Evolutionary conservation across 2,888 invertebrate genomes (phyloP).

Genomic region (Drosophila siamana): DNA sequence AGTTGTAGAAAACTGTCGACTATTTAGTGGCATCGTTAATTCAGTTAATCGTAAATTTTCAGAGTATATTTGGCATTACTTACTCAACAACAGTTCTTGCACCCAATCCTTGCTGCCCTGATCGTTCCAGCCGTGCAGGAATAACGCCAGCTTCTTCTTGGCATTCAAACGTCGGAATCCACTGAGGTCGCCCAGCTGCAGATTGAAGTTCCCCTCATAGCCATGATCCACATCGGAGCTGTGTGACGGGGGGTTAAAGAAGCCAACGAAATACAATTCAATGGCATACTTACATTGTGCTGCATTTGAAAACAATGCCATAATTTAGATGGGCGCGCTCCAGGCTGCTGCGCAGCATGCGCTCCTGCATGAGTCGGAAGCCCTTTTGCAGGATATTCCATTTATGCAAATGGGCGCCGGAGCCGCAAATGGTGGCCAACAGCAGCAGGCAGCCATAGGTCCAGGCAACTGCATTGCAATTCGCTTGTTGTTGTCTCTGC

Average conservation of each 20-base stretch:
- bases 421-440: conserved; percentile 29
- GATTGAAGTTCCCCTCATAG: conserved; percentile 72
- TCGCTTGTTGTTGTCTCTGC: conserved; percentile 5
- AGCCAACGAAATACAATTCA: too few species aligned
- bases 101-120: conserved; percentile 84
- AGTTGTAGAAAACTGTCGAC: too few species aligned
- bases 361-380: conserved; percentile 78
- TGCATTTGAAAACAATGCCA: conserved; percentile 81
- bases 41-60: too few species aligned
- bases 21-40: too few species aligned
- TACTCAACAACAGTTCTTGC: conserved; percentile 80
- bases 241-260: too few species aligned
- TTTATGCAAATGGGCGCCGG: conserved; percentile 55
- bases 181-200: conserved; percentile 80
- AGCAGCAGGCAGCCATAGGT: conserved; percentile 32
- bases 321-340: conserved; percentile 79
- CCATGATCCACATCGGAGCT: conserved; percentile 71
- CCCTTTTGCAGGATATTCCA: conserved; percentile 68
- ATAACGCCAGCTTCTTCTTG: conserved; percentile 77
- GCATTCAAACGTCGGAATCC: conserved; percentile 78
- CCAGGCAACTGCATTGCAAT: conserved; percentile 13
- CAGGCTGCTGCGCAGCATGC: conserved; percentile 76
- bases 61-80: conserved; percentile 41
- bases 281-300: conserved; percentile 76
- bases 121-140: conserved; percentile 85